These are phyloP conservation scores for Struthidea cinerea DNA, from an alignment of 2,113 vertebrate species.

Conservation along the genomic window DNA sequence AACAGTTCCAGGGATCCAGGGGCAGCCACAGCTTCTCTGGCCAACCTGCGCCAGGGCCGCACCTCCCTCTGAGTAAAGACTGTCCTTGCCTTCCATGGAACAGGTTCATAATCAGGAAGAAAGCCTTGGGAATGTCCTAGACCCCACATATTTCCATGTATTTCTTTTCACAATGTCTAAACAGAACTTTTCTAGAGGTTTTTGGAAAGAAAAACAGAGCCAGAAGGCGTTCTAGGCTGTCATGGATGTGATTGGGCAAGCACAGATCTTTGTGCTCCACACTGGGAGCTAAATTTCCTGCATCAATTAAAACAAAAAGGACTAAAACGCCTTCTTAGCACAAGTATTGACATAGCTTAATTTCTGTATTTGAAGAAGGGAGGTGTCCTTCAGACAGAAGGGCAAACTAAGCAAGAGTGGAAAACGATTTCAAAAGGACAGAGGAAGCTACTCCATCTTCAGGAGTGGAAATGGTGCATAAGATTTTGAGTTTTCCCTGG, in stretches of 20 bases:
- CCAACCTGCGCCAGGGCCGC: background rate
- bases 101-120: background rate
- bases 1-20: background rate
- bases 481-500: constrained; percentile 25
- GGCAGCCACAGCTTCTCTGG: background rate
- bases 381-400: constrained; percentile 10
- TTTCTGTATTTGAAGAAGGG: background rate
- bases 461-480: background rate
- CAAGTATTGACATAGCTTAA: background rate
- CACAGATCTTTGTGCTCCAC: background rate
- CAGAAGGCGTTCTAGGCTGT: background rate
- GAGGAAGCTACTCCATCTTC: background rate
- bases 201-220: background rate
- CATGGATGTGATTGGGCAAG: background rate
- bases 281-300: background rate
- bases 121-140: background rate
- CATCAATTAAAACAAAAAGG: background rate
- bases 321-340: background rate
- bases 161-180: background rate
- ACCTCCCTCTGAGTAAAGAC: background rate
- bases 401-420: background rate
- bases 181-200: background rate
- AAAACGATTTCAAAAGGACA: background rate
- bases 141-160: background rate
- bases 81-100: background rate